Evolutionary conservation across 1,140 invertebrate species (phyloP).

Genomic region (Pteromalus puparum): DNA sequence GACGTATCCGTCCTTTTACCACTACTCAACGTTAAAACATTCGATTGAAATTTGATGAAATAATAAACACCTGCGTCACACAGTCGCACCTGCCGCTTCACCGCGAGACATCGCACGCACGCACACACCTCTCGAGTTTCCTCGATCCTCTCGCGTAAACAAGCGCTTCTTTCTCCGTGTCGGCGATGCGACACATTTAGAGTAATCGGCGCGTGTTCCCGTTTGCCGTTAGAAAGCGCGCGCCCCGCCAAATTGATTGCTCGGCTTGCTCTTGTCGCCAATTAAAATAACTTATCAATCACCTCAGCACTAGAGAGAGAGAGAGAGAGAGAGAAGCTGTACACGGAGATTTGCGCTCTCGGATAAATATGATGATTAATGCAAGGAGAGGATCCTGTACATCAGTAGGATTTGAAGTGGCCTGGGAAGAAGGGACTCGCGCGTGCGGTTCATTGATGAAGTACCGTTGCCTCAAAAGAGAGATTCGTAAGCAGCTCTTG

Average conservation of each 20-base stretch:
- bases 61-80: too few relatives aligned
- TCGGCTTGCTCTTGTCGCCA: conserved; percentile 16
- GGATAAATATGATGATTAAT: conserved; percentile 4
- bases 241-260: conserved; percentile 23
- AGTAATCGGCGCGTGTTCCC: conserved; percentile 43
- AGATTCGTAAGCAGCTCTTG: too few relatives aligned
- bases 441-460: too few relatives aligned
- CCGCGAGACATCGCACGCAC: too few relatives aligned
- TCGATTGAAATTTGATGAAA: too few relatives aligned
- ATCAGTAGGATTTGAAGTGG: neutral
- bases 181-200: conserved; percentile 48
- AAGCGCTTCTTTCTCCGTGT: conserved; percentile 36
- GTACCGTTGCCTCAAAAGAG: too few relatives aligned
- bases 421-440: too few relatives aligned
- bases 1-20: too few relatives aligned
- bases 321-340: neutral
- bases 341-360: neutral
- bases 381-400: neutral
- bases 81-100: too few relatives aligned
- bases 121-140: too few relatives aligned
- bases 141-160: neutral
- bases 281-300: conserved; percentile 49
- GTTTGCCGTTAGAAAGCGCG: conserved; percentile 44
- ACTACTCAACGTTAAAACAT: too few relatives aligned
- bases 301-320: neutral